Base-by-base conservation (phyloP, 2,888 invertebrate genomes). In the Julus scandinavius region DNA sequence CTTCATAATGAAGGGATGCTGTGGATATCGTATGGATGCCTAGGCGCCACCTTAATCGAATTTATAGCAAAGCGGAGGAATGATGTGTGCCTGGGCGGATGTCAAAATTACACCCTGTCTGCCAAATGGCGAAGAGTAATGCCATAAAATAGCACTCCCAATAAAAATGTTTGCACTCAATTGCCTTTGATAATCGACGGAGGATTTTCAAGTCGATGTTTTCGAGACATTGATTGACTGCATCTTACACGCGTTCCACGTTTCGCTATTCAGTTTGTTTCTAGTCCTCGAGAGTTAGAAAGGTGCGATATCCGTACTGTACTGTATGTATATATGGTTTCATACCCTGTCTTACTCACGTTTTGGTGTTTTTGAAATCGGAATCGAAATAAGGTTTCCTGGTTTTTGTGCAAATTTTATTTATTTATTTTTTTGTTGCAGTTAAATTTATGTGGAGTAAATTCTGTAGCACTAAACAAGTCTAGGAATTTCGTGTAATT, bases 101-200 rank as follows among this genome's bases (percentile, higher is more conserved):
- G 72, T 72, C 29, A 72, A 72, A 72, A 72, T 72, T 72, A 72
- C 72, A 72, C 72, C 72, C 72, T 72, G 72, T 54, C 72, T 29
- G 72, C 72, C 72, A 72, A 72, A 72, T 72, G 72, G 72, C 72
- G 72, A 72, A 72, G 29, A 72, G 72, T 72, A 29, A 72, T 72
- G 72, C 29, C 72, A n/a, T 72, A 72, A 72, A 72, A 72, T 72
- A 29, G 72, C 72, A 72, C 72, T 72, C 72, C 72, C 72, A 11
- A 72, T 72, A 72, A 72, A 72, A 72, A 72, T 72, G 72, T 72
- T 72, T 72, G 29, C 72, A 72, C 72, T 72, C 72, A 72, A 72
- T 72, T 72, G 72, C 29, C 72, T 72, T 72, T 72, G 72, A 72
- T 72, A 72, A 72, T 72, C 72, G 72, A 72, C 72, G 11, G 29